Evolutionary conservation across 2,797 vertebrate genomes (phyloP).

Genomic region (Ptychobarbus kaznakovi): DNA sequence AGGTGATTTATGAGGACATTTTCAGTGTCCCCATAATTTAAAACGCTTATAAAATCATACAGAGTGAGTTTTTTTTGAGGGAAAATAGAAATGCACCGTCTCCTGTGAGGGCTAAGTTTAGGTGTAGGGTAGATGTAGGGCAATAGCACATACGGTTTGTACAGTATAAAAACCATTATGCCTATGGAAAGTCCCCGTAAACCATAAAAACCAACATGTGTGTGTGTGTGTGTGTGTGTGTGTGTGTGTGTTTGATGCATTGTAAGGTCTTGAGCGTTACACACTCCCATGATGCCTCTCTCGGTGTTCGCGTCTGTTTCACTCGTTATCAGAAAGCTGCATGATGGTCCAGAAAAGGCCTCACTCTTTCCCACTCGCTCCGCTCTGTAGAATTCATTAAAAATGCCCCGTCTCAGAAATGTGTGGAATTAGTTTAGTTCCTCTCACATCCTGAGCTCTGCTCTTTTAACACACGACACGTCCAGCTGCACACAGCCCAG

Average conservation of each 20-base stretch:
- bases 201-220: no score
- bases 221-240: not conserved
- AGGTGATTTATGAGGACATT: no score
- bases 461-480: not conserved
- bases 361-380: not conserved
- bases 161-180: no score
- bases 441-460: conserved; percentile 22
- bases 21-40: no score
- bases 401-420: conserved; percentile 44
- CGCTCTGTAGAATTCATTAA: conserved; percentile 54
- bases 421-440: conserved; percentile 47
- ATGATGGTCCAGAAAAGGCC: not conserved
- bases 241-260: not conserved
- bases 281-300: not conserved
- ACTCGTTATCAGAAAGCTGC: not conserved
- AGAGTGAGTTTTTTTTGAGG: no score
- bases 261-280: not conserved
- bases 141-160: no score
- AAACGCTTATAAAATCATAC: no score
- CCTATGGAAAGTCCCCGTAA: no score
- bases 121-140: no score
- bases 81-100: no score
- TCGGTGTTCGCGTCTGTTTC: not conserved
- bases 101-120: no score
- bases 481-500: not conserved